Evolutionary conservation across 2,113 vertebrate species (phyloP).

Genomic region (Leptocoma aspasia): DNA sequence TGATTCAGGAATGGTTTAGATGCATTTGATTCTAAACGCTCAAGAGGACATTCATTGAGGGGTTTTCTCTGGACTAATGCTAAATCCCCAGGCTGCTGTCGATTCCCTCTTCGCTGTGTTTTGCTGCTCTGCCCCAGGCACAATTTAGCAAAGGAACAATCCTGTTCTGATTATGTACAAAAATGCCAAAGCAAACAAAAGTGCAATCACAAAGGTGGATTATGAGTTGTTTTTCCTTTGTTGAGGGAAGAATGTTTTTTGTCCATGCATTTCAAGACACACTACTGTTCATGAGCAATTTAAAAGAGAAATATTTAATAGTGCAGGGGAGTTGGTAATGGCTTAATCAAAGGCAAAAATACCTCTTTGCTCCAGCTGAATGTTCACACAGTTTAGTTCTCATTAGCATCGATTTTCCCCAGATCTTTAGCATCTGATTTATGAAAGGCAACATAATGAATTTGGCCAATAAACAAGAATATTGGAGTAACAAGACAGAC

Average conservation of each 20-base stretch:
- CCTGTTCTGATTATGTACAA: background rate
- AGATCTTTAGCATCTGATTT: conserved; percentile 1
- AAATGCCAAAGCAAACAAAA: background rate
- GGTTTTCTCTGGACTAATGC: background rate
- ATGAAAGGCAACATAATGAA: background rate
- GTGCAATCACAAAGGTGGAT: background rate
- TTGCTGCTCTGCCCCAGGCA: background rate
- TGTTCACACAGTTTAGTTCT: background rate
- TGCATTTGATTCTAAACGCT: background rate
- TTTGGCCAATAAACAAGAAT: background rate
- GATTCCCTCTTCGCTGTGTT: background rate
- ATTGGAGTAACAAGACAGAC: background rate
- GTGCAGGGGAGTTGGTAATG: background rate
- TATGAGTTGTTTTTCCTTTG: background rate
- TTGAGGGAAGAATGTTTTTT: background rate
- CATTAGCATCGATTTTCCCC: conserved; percentile 7
- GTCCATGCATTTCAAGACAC: background rate
- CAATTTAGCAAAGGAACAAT: background rate
- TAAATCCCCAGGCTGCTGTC: background rate
- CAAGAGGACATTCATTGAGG: background rate
- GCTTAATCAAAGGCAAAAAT: conserved; percentile 11
- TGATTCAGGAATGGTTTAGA: background rate
- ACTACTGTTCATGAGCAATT: background rate
- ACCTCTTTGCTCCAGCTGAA: background rate
- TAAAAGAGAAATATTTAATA: background rate